These are phyloP conservation scores for Channa striata DNA, from an alignment of 2,797 vertebrate species.

Conservation along the genomic window DNA sequence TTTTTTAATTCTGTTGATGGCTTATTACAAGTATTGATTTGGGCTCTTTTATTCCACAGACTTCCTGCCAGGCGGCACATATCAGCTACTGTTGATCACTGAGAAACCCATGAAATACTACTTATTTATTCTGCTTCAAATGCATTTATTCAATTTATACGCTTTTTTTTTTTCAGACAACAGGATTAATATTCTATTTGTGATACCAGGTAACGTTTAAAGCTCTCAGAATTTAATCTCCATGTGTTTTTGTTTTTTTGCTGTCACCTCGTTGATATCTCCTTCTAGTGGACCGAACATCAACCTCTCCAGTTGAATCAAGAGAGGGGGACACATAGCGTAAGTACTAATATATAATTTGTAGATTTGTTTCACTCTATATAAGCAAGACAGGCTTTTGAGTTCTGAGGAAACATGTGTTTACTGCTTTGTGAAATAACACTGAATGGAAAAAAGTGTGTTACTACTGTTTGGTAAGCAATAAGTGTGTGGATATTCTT, in stretches of 20 bases:
- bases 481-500: neutral
- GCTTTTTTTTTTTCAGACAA: conserved; percentile 5
- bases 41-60: conserved; percentile 65
- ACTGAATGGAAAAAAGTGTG: neutral
- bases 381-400: neutral
- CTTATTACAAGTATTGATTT: conserved; percentile 81
- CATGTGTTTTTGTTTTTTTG: neutral
- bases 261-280: neutral
- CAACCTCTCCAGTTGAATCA: conserved; percentile 3
- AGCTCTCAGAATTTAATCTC: conserved; percentile 13
- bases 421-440: neutral
- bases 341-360: conserved; percentile 32
- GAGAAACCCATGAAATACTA: conserved; percentile 21
- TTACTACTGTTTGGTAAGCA: neutral
- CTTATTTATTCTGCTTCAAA: conserved; percentile 3
- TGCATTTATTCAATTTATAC: neutral
- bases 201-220: conserved; percentile 10
- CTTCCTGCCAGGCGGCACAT: conserved; percentile 71
- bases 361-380: neutral
- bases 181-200: neutral
- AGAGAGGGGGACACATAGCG: conserved; percentile 5
- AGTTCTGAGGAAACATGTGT: neutral
- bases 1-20: conserved; percentile 64
- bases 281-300: neutral
- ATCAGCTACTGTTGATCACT: conserved; percentile 55